A percentile compares a stretch with the other conserved stretches of the same genome.
phyloP scores from a whole-genome alignment of 2,113 vertebrate species.

The Gasterosteus aculeatus region DNA sequence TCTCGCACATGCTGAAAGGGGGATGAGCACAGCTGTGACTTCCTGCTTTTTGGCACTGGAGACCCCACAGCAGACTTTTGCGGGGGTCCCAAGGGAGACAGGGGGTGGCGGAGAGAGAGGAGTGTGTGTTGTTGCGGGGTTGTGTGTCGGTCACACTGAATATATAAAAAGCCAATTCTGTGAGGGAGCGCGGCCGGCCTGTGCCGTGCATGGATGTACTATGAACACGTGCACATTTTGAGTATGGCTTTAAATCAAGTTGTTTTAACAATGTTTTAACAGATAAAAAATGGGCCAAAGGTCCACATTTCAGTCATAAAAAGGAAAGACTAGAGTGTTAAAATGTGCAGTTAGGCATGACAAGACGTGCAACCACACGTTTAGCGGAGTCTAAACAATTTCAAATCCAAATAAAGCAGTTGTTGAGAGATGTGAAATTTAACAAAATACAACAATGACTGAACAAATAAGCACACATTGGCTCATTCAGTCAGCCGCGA shows the following conservation, averaged over 20 bases:
- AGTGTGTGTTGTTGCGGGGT: slow-evolving; percentile 23
- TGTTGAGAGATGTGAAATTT: slow-evolving; percentile 24
- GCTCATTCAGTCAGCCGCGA: slow-evolving; percentile 40
- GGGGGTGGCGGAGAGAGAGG: slow-evolving; percentile 38
- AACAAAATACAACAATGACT: slow-evolving; percentile 45
- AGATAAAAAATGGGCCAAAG: neutral
- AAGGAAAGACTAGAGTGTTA: neutral
- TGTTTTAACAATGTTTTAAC: neutral
- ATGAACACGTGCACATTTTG: neutral
- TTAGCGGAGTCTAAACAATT: slow-evolving; percentile 3
- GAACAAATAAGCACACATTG: slow-evolving; percentile 30
- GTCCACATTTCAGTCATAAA: neutral
- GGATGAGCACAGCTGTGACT: slow-evolving; percentile 75
- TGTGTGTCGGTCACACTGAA: slow-evolving; percentile 16
- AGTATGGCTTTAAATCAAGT: neutral
- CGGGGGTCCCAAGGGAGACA: slow-evolving; percentile 53
- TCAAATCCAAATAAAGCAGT: slow-evolving; percentile 34
- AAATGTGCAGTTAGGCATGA: slow-evolving; percentile 1
- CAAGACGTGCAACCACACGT: neutral
- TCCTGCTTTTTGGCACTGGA: slow-evolving; percentile 68
- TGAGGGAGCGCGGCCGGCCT: neutral
- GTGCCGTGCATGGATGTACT: neutral
- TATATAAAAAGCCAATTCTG: neutral
- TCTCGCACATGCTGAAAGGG: slow-evolving; percentile 52
- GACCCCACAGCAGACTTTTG: slow-evolving; percentile 58